These are phyloP conservation scores for Chymomyza fuscimana DNA, from an alignment of 2,888 invertebrate genomes.

Conservation along the genomic window DNA sequence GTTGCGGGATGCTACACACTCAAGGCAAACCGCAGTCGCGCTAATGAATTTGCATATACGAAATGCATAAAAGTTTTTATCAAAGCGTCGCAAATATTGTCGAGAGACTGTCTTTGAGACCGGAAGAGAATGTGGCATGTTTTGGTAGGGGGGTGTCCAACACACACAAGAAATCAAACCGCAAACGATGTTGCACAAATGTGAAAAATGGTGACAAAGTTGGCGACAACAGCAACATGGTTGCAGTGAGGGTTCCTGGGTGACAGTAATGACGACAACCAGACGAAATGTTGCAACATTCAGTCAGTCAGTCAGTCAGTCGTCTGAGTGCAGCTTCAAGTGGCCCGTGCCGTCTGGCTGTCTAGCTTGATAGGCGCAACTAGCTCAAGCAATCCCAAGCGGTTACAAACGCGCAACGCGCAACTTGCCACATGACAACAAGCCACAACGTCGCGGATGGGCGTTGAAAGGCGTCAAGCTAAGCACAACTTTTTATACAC, in stretches of 20 bases:
- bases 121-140: conserved; percentile 3
- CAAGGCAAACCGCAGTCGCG: conserved; percentile 11
- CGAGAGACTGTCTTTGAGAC: conserved; percentile 4
- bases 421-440: conserved; percentile 18
- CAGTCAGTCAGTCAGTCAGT: conserved; percentile 39
- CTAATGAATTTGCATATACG: conserved; percentile 56
- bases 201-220: conserved; percentile 31
- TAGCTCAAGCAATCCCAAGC: conserved; percentile 39
- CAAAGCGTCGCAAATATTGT: conserved; percentile 31
- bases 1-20: background rate
- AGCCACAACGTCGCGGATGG: conserved; percentile 15
- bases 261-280: conserved; percentile 64
- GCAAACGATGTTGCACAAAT: conserved; percentile 62
- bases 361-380: conserved; percentile 28
- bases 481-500: conserved; percentile 12
- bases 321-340: conserved; percentile 34
- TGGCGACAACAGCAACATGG: conserved; percentile 36
- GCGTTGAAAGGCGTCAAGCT: conserved; percentile 26
- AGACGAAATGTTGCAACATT: conserved; percentile 14
- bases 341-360: conserved; percentile 30
- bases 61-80: conserved; percentile 51
- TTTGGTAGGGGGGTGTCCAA: background rate
- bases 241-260: conserved; percentile 16
- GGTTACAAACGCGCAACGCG: conserved; percentile 43
- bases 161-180: conserved; percentile 52